Base-by-base conservation (phyloP, 1,140 invertebrate species). In the Monomorium pharaonis region DNA sequence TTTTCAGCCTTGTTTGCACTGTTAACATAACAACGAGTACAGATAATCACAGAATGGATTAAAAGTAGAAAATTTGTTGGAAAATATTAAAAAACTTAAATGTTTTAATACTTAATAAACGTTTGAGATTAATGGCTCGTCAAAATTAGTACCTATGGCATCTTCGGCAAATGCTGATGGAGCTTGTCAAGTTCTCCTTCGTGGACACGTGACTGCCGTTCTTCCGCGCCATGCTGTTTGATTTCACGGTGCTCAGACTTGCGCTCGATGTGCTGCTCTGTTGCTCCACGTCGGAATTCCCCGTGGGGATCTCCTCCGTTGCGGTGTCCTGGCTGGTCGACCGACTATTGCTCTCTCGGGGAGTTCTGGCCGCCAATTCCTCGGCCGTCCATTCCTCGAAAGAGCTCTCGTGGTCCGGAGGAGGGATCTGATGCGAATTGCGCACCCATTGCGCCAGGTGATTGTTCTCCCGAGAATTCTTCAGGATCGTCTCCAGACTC, bases 401-500 rank as follows among this genome's bases (percentile, higher is more conserved):
- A 14, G 92, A 90, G 7, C 90, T 78, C 62, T 94, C 93, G n/a
- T 94, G 90, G 86, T 93, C 96, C 93, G 88, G 96, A 88, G 94
- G 96, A 92, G 90, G 94, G 30, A 93, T 95, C 72, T 93, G 95
- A 85, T 94, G 91, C 88, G 95, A 94, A 93, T 95, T 94, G 93
- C 95, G 91, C 86, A 97, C 97, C 97, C 97, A 97, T 89, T 97
- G 96, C 56, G 97, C 97, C 60, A 97, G 93, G 91, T 97, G 97
- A 90, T 94, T 95, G 74, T 92, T 90, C 75, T 94, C 92, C 49
- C 91, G 87, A 18, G 92, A 92, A 84, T 90, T 89, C 70, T 92
- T 91, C 9, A 92, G 80, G 44, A 93, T 92, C 3, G 89, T 88
- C 2, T 92, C 93, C 58, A 94, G 70, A 47, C 89, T 92, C 75